Base-by-base conservation (phyloP, 2,797 vertebrate genomes). In the Chelidonichthys spinosus region DNA sequence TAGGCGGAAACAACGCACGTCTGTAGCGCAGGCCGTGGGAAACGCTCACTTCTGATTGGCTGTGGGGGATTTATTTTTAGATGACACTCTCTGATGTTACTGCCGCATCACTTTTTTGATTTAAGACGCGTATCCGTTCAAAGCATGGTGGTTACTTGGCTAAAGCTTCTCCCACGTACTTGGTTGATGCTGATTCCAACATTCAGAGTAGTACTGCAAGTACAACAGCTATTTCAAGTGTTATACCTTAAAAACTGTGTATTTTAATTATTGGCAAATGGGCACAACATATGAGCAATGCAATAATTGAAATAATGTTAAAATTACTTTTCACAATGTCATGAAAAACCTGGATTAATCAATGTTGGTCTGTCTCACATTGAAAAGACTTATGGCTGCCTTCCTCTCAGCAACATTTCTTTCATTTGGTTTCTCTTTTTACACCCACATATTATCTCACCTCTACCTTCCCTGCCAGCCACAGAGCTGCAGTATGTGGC, bases 401-500 rank as follows among this genome's bases (percentile, higher is more conserved):
- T 78, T 65, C 36, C 52, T 65, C 55, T 62, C 18, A 72, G 63
- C 69, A 65, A 40, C 73, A 63, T 79, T 81, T 85, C 59, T 74
- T 79, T 68, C 56, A 74, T 84, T 63, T 25, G 0, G 7, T 83
- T 79, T 82, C 58, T 87, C 74, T 89, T 67, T 80, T 76, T 64
- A 67, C 90, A 55, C 90, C 91, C 89, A 90, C 90, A 65, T 79
- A 69, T 71, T 61, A 69, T 74, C 82, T 91, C 88, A 87, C 87
- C 90, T 89, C 86, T 73, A 78, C 81, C 87, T 85, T 86, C 77
- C 33, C 71, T 83, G 83, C 80, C 86, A 87, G 84, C 87, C 64
- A 80, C 79, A 83, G 73, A 73, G 79, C 84, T 81, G 75, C 74
- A 78, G 78, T 47, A 74, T 76, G 81, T 53, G 68, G 76, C 85